phyloP scores from a whole-genome alignment of 1,140 invertebrate species.

The Drosophila tsacasi region DNA sequence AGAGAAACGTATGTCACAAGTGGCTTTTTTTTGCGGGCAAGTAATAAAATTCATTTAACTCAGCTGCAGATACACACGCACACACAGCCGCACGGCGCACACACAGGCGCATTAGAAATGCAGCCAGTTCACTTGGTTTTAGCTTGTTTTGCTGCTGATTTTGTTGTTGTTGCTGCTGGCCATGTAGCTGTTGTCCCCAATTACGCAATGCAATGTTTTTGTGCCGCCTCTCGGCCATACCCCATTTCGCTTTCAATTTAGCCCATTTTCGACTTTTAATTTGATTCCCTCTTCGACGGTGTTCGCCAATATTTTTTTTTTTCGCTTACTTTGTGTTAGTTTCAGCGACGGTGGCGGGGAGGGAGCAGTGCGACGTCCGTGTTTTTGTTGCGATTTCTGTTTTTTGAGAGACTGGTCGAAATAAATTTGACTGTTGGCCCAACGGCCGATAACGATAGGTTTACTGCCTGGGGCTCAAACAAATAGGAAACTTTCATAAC shows the following conservation, averaged over 20 bases:
- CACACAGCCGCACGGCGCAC: slow-evolving; percentile 14
- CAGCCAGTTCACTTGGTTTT: slow-evolving; percentile 51
- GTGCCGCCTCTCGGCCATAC: slow-evolving; percentile 35
- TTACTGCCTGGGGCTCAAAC: background rate
- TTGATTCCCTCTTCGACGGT: slow-evolving; percentile 2
- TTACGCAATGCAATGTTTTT: slow-evolving; percentile 74
- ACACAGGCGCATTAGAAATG: slow-evolving; percentile 58
- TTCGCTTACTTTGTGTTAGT: slow-evolving; percentile 57
- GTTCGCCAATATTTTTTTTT: slow-evolving; percentile 44
- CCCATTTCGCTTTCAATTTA: background rate
- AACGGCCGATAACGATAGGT: slow-evolving; percentile 14
- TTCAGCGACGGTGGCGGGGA: slow-evolving; percentile 28
- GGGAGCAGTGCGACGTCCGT: slow-evolving; percentile 22
- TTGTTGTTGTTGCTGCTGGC: slow-evolving; percentile 47
- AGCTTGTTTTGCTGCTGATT: slow-evolving; percentile 37
- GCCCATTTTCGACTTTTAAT: slow-evolving; percentile 22
- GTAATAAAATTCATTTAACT: slow-evolving; percentile 45
- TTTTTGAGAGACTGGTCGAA: slow-evolving; percentile 35
- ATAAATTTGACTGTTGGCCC: slow-evolving; percentile 6
- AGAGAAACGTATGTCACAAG: slow-evolving; percentile 49
- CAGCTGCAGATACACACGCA: slow-evolving; percentile 59
- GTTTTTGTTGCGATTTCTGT: slow-evolving; percentile 56
- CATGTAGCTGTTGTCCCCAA: slow-evolving; percentile 41
- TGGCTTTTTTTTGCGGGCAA: slow-evolving; percentile 58
- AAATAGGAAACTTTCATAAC: background rate